Base-by-base conservation (phyloP, 2,888 invertebrate genomes). In the Adelphocoris suturalis region DNA sequence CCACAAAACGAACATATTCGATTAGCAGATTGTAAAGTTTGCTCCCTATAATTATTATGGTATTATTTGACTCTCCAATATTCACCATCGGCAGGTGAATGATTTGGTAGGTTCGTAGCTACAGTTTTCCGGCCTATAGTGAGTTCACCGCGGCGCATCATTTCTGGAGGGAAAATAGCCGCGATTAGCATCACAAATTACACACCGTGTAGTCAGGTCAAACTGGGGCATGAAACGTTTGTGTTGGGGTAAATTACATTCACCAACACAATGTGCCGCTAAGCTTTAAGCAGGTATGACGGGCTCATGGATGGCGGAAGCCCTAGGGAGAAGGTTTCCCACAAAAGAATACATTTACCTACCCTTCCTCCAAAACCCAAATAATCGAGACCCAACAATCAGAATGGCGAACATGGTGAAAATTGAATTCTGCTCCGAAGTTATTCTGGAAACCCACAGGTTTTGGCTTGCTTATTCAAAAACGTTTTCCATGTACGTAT, bases 331-430 rank as follows among this genome's bases (percentile, higher is more conserved):
- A 23, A 27, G 27, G 23, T 11, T 9, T 0, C 68, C 23, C 4
- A 68, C 68, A 68, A 68, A 23, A 68, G 68, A 68, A 68, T 68
- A 68, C 4, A 68, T 68, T 68, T 68, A 19, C 27, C 19, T 68
- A 5, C 68, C 27, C 19, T 68, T 13, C 68, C 23, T 68, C 4
- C 23, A 23, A 11, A 27, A 23, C 5, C 12, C 19, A 68, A 23
- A 68, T 68, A 68, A 68, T 68, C 68, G 23, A 5, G n/a, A 23
- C 27, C 16, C 52, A 68, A 27, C 68, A 68, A 19, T 68, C 19
- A 23, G 12, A 68, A 68, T 68, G 68, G 23, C 19, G 68, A 68
- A 68, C 68, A 12, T 0, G 23, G 9, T 19, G 68, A 7, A 68
- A 68, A 52, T 52, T 52, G 52, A 52, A 52, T 52, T 52, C 52